These are phyloP conservation scores for Pithecia hirsuta DNA, from an alignment of 2,797 vertebrate genomes.

Conservation along the genomic window DNA sequence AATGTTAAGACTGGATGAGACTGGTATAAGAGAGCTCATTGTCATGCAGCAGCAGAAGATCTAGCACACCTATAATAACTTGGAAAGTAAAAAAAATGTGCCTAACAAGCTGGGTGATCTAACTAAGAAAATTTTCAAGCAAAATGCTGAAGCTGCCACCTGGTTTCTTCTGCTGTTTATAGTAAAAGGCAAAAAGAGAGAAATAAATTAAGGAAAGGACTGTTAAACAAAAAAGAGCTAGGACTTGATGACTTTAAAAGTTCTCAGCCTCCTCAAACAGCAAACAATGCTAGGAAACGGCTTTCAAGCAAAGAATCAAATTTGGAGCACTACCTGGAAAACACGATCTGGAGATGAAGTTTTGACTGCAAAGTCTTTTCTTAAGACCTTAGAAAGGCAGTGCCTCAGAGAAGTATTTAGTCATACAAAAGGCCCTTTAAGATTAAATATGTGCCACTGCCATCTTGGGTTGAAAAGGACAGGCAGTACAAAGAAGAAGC, in stretches of 20 bases:
- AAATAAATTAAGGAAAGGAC: neutral
- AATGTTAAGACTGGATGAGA: neutral
- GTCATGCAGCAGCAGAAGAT: neutral
- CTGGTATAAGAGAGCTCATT: neutral
- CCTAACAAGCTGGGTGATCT: neutral
- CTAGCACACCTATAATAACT: neutral
- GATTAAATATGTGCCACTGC: neutral
- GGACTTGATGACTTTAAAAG: neutral
- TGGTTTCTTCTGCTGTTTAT: neutral
- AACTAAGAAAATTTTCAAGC: neutral
- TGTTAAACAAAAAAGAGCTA: neutral
- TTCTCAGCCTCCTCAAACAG: neutral
- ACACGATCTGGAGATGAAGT: neutral
- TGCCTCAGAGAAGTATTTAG: neutral
- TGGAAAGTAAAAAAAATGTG: neutral
- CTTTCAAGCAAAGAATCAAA: neutral
- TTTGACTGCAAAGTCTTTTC: neutral
- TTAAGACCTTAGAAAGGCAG: neutral
- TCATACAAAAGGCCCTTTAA: neutral
- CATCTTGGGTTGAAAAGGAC: neutral
- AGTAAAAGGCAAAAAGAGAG: neutral
- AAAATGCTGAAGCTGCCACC: neutral
- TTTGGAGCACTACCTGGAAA: neutral
- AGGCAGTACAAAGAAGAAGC: neutral
- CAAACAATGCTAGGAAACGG: neutral